Base-by-base conservation (phyloP, 2,888 invertebrate species). In the Dorcus hopei region DNA sequence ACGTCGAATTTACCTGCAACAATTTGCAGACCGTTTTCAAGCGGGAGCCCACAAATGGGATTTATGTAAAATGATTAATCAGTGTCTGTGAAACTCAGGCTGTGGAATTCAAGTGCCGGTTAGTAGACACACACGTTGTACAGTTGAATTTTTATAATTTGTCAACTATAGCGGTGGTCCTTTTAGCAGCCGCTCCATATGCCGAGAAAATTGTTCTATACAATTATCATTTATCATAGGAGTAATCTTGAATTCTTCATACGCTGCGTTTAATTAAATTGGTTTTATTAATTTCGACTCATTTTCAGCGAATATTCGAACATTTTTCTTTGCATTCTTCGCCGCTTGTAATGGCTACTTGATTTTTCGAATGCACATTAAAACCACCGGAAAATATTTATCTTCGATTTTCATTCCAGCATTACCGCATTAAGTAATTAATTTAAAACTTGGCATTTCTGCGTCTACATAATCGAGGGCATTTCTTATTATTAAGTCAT, bases 111-210 rank as follows among this genome's bases (percentile, higher is more conserved):
- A 66, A 72, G 69, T 70, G 70, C 71, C 73, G 70, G 71, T 72
- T 72, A 72, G 73, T 70, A 72, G 71, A 75, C 75, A 72, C 74
- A 71, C 72, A 74, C 71, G 74, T 72, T 74, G 69, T 71, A 67
- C 71, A 73, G 68, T 67, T 72, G 75, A 75, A 76, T 74, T 75
- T 75, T 75, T 75, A 68, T 67, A 70, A 76, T 77, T 73, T 72
- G 71, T 77, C 75, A 74, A 74, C 75, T 67, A 70, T 70, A 72
- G 70, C 72, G 77, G 77, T 76, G 77, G 77, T 76, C 70, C 74
- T 73, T 76, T 75, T 61, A 57, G 33, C 51, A 42, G 42, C 56
- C 56, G 57, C 63, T 58, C 49, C 58, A 58, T 56, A 60, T 47
- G 42, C 58, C 41, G 58, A 54, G 54, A 60, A 62, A 64, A 64